Evolutionary conservation across 2,797 vertebrate genomes (phyloP), one percentile per base, ranked within the genome.

Genomic region (Onychomys torridus): DNA sequence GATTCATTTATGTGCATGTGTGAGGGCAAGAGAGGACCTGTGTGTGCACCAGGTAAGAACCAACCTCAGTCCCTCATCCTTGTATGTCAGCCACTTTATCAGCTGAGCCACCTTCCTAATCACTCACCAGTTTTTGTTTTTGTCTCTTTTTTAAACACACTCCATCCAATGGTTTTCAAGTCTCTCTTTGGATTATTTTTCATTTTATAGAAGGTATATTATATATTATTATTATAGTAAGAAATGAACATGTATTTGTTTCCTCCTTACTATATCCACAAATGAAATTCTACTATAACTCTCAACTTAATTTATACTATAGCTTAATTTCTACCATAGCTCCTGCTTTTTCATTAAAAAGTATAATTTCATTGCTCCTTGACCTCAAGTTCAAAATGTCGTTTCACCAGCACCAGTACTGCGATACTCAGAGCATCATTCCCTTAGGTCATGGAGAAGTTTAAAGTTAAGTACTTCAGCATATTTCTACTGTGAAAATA

Each of bases 381-480:
- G 29, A 17, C 11, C 40, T 65, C 40, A 46, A 34, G 43, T n/a
- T n/a, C 5, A 12, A 52, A 25, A 16, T 49, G 11, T 9, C 3
- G n/a, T 63, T 90, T 49, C 13, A 76, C 4, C 32, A 95, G 63
- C 79, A 95, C 37, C 16, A 82, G 5, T 37, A 76, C 0, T 84
- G 12, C 65, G 49, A 84, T 85, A 94, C 83, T 86, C 57, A 81
- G 10, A 43, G n/a, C 25, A 90, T 46, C 84, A 13, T 83, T 83
- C 9, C 4, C 59, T 92, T 65, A 89, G 55, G 61, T 69, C 89
- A 89, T 40, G 43, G 10, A 61, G n/a, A 94, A 95, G 27, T 93
- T 82, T 96, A 19, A 61, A 90, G 84, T 23, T 19, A 83, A 90
- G 93, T 49, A 6, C 81, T 73, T 77, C 83, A 61, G 73, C 52